These are phyloP conservation scores for Etheostoma cragini DNA, from an alignment of 2,113 vertebrate species.

Conservation along the genomic window DNA sequence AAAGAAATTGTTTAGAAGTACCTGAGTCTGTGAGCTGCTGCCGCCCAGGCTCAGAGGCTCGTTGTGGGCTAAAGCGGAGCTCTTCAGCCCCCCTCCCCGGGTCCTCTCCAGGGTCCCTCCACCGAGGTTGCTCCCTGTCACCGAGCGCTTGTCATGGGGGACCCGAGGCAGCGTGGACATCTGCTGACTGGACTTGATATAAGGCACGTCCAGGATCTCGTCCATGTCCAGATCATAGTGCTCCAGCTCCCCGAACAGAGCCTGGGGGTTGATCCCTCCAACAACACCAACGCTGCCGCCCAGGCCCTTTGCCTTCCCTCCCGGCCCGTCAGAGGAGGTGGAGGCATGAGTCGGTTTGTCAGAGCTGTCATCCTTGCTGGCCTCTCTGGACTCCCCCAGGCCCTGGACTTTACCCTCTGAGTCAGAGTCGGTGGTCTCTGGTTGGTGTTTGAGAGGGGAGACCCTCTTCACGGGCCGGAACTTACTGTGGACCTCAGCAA, in stretches of 20 bases:
- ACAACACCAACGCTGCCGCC: background rate
- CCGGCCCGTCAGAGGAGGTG: slow-evolving; percentile 72
- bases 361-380: slow-evolving; percentile 80
- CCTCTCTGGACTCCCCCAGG: slow-evolving; percentile 84
- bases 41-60: slow-evolving; percentile 81
- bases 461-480: slow-evolving; percentile 97
- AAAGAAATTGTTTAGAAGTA: background rate
- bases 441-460: slow-evolving; percentile 96
- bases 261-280: slow-evolving; percentile 50
- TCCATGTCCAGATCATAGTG: slow-evolving; percentile 99
- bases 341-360: slow-evolving; percentile 75
- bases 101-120: slow-evolving; percentile 74
- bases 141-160: slow-evolving; percentile 87
- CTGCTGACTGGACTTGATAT: slow-evolving; percentile 95
- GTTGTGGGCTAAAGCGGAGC: slow-evolving; percentile 75
- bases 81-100: slow-evolving; percentile 85
- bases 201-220: slow-evolving; percentile 98
- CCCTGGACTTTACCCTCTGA: slow-evolving; percentile 86
- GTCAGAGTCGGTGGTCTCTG: slow-evolving; percentile 90
- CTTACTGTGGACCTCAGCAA: slow-evolving; percentile 94
- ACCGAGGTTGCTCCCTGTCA: slow-evolving; percentile 76
- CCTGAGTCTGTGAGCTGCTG: slow-evolving; percentile 67
- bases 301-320: slow-evolving; percentile 78
- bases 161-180: slow-evolving; percentile 88
- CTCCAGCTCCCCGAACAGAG: slow-evolving; percentile 92